phyloP scores from a whole-genome alignment of 2,888 invertebrate genomes.

The Eumerus sabulonum region DNA sequence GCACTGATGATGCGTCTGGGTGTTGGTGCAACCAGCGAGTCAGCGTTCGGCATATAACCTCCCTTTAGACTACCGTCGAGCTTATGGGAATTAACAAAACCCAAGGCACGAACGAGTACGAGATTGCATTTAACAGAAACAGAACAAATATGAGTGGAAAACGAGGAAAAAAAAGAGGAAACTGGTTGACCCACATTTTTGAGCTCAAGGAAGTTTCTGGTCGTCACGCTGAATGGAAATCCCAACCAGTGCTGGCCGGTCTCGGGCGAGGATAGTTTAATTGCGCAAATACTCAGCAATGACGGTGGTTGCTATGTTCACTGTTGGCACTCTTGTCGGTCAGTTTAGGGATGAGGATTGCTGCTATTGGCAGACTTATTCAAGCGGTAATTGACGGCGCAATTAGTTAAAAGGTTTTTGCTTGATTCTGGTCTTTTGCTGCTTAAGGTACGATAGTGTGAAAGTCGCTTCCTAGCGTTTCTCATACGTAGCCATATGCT shows the following conservation, averaged over 20 bases:
- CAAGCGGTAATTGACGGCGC: no score
- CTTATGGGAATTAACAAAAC: conserved; percentile 53
- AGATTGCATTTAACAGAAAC: conserved; percentile 6
- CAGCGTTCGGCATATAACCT: conserved; percentile 20
- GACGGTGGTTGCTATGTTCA: neutral
- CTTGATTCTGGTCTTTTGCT: no score
- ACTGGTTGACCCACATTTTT: conserved; percentile 44
- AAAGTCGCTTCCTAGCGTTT: no score
- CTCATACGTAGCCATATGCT: no score
- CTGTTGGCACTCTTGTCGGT: no score
- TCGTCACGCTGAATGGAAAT: no score
- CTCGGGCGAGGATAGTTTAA: conserved; percentile 42
- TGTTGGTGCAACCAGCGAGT: no score
- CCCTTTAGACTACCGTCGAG: conserved; percentile 35
- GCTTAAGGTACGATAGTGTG: no score
- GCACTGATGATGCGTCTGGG: conserved; percentile 6
- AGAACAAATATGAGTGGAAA: neutral
- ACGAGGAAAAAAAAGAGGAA: conserved; percentile 7
- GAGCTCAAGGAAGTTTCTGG: conserved; percentile 6
- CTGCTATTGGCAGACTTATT: no score
- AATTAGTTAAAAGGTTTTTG: no score
- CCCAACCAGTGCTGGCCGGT: no score
- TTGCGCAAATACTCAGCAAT: conserved; percentile 15
- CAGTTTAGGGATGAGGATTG: no score
- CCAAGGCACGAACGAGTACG: conserved; percentile 24